Percentiles rank a stretch among this genome's conserved stretches.
Evolutionary conservation across 2,888 invertebrate genomes (phyloP).

Genomic region (Phengaris arion): DNA sequence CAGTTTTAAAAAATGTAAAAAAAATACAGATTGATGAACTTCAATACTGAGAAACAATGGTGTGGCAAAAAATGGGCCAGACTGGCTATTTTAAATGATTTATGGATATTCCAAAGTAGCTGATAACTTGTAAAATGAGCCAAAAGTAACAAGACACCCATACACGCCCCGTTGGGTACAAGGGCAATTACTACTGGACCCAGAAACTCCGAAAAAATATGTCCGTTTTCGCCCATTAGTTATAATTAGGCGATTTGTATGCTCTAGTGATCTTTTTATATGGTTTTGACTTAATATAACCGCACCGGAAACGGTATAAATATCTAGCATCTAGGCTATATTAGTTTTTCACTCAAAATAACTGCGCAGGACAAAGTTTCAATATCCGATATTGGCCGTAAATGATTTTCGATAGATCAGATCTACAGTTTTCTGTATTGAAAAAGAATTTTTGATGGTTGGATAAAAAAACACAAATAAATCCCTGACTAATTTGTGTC

Average conservation of each 20-base stretch:
- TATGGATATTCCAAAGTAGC: conserved; percentile 21
- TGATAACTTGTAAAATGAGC: conserved; percentile 22
- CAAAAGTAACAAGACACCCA: conserved; percentile 14
- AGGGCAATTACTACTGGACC: conserved; percentile 19
- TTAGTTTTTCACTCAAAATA: background rate
- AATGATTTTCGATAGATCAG: background rate
- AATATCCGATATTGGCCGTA: no score
- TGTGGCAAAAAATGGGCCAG: conserved; percentile 4
- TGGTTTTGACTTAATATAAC: background rate
- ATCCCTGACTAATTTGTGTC: conserved; percentile 36
- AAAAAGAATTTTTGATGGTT: background rate
- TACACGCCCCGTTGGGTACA: conserved; percentile 20
- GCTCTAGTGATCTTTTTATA: background rate
- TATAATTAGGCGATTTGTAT: conserved; percentile 5
- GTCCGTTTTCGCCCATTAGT: background rate
- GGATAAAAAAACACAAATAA: conserved; percentile 9
- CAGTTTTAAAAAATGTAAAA: background rate
- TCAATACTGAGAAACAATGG: conserved; percentile 12
- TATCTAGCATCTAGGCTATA: background rate
- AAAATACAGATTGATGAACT: conserved; percentile 1
- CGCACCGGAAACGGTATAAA: background rate
- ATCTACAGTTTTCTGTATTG: background rate
- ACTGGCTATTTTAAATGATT: conserved; percentile 20
- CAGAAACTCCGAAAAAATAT: background rate
- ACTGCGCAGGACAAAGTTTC: background rate